Percentiles rank a stretch among this genome's conserved stretches.
Evolutionary conservation across 2,888 invertebrate genomes (phyloP).

Genomic region (Aphodius sticticus): DNA sequence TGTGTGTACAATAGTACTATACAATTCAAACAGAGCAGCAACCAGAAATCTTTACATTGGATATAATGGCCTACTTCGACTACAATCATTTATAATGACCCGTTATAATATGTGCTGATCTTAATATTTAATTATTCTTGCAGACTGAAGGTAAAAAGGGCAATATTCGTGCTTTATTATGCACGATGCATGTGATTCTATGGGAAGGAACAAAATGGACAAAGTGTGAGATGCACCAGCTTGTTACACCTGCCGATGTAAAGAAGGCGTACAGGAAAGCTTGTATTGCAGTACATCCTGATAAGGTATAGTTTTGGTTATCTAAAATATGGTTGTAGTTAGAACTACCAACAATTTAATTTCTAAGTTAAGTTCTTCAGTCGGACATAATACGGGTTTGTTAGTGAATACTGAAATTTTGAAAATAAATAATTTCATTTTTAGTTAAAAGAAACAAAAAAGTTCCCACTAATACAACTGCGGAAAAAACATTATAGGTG

Average conservation of each 20-base stretch:
- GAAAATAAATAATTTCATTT: too few relatives aligned
- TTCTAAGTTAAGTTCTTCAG: too few relatives aligned
- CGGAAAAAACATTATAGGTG: too few relatives aligned
- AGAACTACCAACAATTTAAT: neutral
- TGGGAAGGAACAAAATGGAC: slow-evolving; percentile 96
- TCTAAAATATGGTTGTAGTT: slow-evolving; percentile 5
- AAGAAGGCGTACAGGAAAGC: slow-evolving; percentile 96
- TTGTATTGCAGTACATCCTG: slow-evolving; percentile 97
- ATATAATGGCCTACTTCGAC: too few relatives aligned
- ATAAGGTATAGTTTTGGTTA: slow-evolving; percentile 76
- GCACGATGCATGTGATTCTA: slow-evolving; percentile 91
- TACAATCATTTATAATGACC: too few relatives aligned
- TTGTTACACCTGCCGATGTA: slow-evolving; percentile 91
- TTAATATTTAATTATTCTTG: slow-evolving; percentile 39
- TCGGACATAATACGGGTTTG: neutral
- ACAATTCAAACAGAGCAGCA: too few relatives aligned
- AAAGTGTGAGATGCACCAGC: slow-evolving; percentile 92
- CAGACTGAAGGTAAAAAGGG: slow-evolving; percentile 95
- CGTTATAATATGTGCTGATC: too few relatives aligned
- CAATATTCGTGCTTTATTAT: slow-evolving; percentile 94
- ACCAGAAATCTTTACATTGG: too few relatives aligned
- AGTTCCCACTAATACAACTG: too few relatives aligned
- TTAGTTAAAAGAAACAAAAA: too few relatives aligned
- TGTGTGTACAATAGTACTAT: too few relatives aligned
- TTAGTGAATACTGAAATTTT: too few relatives aligned